A percentile compares a stretch with the other conserved stretches of the same genome.
phyloP scores from a whole-genome alignment of 2,113 vertebrate genomes.

The Neolamprologus toae region DNA sequence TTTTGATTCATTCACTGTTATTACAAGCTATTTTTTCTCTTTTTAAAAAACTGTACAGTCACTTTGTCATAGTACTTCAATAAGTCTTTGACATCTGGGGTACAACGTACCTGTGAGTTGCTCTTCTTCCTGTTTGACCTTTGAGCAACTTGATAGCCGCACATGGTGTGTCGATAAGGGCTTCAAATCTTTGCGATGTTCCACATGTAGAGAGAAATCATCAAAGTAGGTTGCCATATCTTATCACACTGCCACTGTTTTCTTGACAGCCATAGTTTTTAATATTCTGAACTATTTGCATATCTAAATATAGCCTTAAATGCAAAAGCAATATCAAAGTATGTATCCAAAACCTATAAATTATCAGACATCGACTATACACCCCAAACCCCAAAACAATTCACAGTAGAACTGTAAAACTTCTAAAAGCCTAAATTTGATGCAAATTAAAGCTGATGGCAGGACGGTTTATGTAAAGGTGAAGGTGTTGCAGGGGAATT shows the following conservation, averaged over 20 bases:
- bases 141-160: not conserved
- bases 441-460: not conserved
- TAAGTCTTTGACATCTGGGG: not conserved
- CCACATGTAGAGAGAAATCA: not conserved
- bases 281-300: not conserved
- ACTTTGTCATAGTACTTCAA: not conserved
- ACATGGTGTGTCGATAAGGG: not conserved
- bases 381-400: not conserved
- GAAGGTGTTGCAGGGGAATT: not conserved
- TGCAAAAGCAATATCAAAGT: not conserved
- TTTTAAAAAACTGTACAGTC: not conserved
- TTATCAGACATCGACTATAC: not conserved
- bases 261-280: not conserved
- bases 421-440: not conserved
- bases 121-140: not conserved
- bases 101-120: not conserved
- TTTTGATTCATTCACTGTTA: not conserved
- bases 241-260: not conserved
- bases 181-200: not conserved
- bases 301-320: not conserved
- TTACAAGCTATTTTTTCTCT: not conserved
- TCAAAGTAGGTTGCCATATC: not conserved
- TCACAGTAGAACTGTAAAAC: not conserved
- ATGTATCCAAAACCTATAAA: not conserved
- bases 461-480: not conserved